Evolutionary conservation across 2,113 vertebrate genomes (phyloP), one percentile per base, ranked within the genome.

Genomic region (Pterocles orientalis): DNA sequence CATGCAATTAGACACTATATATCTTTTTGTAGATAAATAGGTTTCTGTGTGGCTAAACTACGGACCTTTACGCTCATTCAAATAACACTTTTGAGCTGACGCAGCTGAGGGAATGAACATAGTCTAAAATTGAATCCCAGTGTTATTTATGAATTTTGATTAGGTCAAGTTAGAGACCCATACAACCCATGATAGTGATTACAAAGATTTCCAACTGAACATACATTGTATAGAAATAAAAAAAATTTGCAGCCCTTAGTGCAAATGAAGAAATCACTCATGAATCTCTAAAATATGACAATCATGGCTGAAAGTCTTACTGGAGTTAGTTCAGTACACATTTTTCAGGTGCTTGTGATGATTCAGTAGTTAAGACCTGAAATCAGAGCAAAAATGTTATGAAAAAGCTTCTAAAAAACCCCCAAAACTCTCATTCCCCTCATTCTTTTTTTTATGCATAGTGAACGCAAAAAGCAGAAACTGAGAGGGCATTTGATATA

Each of bases 171-270:
- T 60, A 66, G 15, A 93, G 23, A 20, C 10, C 18, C 18, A 34
- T 17, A 47, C 5, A 58, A 71, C 53, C 31, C 26, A 23, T 5
- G 16, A 25, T 3, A 45, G 14, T 48, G 20, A 79, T 12, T 69
- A 6, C 20, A 34, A 57, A 77, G 15, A 5, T 65, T 70, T 87
- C 60, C 39, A 68, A 1, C 19, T 39, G 51, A 81, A 68, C 9
- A 4, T 21, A 1, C 3, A 16, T 14, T 2, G 1, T 6, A 16
- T 0, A 43, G 50, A 69, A 88, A 75, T 10, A 58, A 29, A 8
- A 66, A 89, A 48, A 33, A 82, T 48, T 80, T 25, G 9, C 48
- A 80, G 12, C 14, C 61, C 31, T 86, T 34, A 39, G 15, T 56
- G 20, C 31, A 88, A 50, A 86, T 48, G 18, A 94, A 50, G 31